phyloP scores from a whole-genome alignment of 2,113 vertebrate species.

The Chiloscyllium plagiosum region DNA sequence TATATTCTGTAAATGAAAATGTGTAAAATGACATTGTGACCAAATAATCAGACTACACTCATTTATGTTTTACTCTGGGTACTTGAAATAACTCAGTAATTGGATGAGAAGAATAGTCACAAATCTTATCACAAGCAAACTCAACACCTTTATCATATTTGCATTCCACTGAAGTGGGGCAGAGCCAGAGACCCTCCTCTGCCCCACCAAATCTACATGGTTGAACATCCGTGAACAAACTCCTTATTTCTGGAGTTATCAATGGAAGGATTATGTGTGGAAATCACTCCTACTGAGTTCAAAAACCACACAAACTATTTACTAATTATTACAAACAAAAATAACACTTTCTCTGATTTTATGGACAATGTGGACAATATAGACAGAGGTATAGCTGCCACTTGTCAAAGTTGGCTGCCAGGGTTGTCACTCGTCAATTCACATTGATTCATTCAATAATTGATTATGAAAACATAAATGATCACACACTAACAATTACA shows the following conservation, averaged over 20 bases:
- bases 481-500: background rate
- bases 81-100: background rate
- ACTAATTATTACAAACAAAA: background rate
- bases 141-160: background rate
- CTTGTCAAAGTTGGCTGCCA: background rate
- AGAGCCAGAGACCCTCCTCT: background rate
- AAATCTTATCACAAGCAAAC: background rate
- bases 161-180: background rate
- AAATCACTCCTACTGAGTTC: background rate
- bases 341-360: background rate
- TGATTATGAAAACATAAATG: background rate
- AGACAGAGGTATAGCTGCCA: background rate
- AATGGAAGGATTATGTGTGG: background rate
- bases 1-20: background rate
- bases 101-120: background rate
- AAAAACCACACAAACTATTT: background rate
- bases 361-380: background rate
- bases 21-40: background rate
- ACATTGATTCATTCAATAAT: background rate
- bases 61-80: background rate
- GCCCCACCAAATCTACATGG: background rate
- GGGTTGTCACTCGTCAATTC: background rate
- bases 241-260: background rate
- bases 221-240: background rate
- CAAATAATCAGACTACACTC: background rate